Evolutionary conservation across 2,113 vertebrate genomes (phyloP).

Genomic region (Phoenicopterus ruber): DNA sequence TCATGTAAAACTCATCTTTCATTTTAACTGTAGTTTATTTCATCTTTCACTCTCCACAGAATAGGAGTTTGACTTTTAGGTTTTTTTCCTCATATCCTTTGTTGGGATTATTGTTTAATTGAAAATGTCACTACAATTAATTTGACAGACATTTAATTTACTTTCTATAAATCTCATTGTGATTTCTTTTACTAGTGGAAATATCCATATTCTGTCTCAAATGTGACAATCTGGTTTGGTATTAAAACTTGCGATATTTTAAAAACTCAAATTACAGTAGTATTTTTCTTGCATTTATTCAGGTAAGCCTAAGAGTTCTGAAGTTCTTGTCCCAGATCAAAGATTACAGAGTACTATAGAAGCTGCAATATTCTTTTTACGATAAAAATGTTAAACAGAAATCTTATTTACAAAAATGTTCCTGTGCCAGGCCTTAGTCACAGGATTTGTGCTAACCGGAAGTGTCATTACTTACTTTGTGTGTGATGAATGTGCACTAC

Average conservation of each 20-base stretch:
- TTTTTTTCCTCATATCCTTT: neutral
- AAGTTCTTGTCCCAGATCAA: neutral
- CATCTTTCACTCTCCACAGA: neutral
- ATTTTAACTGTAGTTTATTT: constrained; percentile 56
- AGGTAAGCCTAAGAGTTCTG: neutral
- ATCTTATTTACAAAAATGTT: neutral
- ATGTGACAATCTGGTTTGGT: neutral
- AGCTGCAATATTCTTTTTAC: neutral
- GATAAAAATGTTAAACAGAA: neutral
- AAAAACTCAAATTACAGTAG: neutral
- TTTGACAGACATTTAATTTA: neutral
- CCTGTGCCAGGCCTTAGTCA: neutral
- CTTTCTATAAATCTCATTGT: neutral
- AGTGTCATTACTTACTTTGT: neutral
- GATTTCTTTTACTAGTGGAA: neutral
- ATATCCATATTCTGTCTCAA: neutral
- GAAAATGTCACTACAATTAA: neutral
- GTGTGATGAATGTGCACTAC: neutral
- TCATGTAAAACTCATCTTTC: constrained; percentile 63
- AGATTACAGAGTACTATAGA: neutral
- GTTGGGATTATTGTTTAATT: neutral
- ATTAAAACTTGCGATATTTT: neutral
- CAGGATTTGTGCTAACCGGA: neutral
- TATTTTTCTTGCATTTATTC: neutral
- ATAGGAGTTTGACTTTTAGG: neutral